Conservation (phyloP, 1,140 invertebrate species). For the Leptonema lineaticorne region DNA sequence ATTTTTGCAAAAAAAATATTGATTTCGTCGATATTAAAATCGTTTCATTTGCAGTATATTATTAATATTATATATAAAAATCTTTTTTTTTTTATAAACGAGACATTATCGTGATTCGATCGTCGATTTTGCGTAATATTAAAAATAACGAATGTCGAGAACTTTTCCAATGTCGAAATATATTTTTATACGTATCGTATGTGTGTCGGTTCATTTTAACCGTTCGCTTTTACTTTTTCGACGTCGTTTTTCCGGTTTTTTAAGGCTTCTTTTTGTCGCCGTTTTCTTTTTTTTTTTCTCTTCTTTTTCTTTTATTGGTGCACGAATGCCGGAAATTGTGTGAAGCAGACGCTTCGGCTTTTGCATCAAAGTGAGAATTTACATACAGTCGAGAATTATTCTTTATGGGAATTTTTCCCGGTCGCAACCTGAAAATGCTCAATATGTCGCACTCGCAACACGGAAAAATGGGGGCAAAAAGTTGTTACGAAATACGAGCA, state of each 20-base stretch:
- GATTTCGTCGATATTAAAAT: no score
- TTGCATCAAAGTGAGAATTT: slow-evolving; percentile 19
- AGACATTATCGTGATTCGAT: no score
- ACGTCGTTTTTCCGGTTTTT: background rate
- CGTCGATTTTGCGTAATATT: no score
- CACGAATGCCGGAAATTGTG: slow-evolving; percentile 30
- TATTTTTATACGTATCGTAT: no score
- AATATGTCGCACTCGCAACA: background rate
- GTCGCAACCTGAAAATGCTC: background rate
- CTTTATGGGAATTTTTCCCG: slow-evolving; percentile 17
- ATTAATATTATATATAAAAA: no score
- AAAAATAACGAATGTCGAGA: no score
- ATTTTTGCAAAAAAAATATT: no score
- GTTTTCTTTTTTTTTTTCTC: slow-evolving; percentile 6
- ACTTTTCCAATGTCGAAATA: no score
- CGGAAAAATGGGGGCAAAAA: background rate
- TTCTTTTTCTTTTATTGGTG: slow-evolving; percentile 27
- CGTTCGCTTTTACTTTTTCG: background rate
- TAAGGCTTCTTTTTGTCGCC: background rate
- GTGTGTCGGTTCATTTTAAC: no score
- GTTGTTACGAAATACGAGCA: background rate
- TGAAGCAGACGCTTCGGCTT: slow-evolving; percentile 22
- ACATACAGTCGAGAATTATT: slow-evolving; percentile 17
- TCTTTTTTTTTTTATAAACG: no score
- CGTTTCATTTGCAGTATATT: no score